Percentiles rank a stretch among this genome's conserved stretches.
Evolutionary conservation across 2,888 invertebrate species (phyloP).

Genomic region (Sarcophaga variegata): DNA sequence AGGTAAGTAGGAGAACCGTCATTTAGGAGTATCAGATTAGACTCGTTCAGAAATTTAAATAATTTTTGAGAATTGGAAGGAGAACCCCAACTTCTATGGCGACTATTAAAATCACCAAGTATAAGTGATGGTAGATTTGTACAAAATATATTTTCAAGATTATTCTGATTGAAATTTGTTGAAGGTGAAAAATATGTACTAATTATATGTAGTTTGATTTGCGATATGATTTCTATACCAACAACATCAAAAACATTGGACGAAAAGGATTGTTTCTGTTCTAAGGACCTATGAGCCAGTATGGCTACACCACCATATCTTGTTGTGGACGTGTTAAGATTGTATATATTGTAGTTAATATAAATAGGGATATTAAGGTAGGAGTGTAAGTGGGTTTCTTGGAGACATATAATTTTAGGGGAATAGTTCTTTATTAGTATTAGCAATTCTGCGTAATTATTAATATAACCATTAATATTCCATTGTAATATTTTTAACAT

Average conservation of each 20-base stretch:
- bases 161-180: too few species aligned
- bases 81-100: too few species aligned
- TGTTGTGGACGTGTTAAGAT: background rate
- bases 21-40: slow-evolving; percentile 37
- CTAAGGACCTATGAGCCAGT: background rate
- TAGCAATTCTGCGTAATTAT: too few species aligned
- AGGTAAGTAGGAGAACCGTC: slow-evolving; percentile 58
- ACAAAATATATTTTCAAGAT: too few species aligned
- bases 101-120: too few species aligned
- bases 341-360: background rate
- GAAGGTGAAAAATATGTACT: too few species aligned
- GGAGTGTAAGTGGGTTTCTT: background rate
- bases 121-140: too few species aligned
- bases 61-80: too few species aligned
- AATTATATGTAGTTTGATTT: slow-evolving; percentile 49
- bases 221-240: too few species aligned
- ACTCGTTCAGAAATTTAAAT: background rate
- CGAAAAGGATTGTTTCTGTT: background rate
- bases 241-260: background rate
- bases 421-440: slow-evolving; percentile 16
- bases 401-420: too few species aligned
- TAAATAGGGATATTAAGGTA: background rate
- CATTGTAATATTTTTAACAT: too few species aligned
- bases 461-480: too few species aligned
- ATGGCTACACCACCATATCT: background rate